Evolutionary conservation across 2,797 vertebrate genomes (phyloP), one percentile per base, ranked within the genome.

Genomic region (Tadarida brasiliensis): DNA sequence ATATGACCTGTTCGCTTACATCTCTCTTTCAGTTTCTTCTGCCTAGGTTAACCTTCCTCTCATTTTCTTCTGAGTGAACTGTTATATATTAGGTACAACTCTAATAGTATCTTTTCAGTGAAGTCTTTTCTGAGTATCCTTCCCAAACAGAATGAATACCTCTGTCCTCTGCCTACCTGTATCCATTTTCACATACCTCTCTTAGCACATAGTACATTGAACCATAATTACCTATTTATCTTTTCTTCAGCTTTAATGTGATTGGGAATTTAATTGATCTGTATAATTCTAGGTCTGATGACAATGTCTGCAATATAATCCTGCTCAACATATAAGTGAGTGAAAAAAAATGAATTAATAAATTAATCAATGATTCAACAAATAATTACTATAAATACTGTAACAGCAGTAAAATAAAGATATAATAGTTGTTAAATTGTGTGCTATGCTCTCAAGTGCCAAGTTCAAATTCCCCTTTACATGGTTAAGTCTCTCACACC

Each of bases 391-490:
- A 35, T 7, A 91, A 71, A 73, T 70, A 33, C 0, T 0, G 22
- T 61, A 39, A 92, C 54, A 87, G 26, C 82, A 6, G 19, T 87
- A 44, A 92, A 83, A 63, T 54, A 81, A 74, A 47, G 16, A 49
- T 61, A 76, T 33, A 82, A 39, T 84, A 19, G n/a, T 84, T 85
- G 20, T 90, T 95, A 61, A 30, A 88, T 77, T 85, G n/a, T 82
- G 7, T 49, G 68, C 5, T 73, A 71, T 61, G 14, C 22, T 77
- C 7, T 33, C 33, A 76, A 81, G 7, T 73, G 44, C 14, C 77
- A 91, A 61, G 20, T 87, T 94, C 8, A 77, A 56, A 80, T 84
- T 82, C 4, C 7, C 15, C 19, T 63, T 87, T 82, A 85, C 47
- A 87, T 80, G 51, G 44, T 80, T 94, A 84, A 94, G 63, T 26